phyloP scores from a whole-genome alignment of 2,113 vertebrate genomes.

The Albula glossodonta region DNA sequence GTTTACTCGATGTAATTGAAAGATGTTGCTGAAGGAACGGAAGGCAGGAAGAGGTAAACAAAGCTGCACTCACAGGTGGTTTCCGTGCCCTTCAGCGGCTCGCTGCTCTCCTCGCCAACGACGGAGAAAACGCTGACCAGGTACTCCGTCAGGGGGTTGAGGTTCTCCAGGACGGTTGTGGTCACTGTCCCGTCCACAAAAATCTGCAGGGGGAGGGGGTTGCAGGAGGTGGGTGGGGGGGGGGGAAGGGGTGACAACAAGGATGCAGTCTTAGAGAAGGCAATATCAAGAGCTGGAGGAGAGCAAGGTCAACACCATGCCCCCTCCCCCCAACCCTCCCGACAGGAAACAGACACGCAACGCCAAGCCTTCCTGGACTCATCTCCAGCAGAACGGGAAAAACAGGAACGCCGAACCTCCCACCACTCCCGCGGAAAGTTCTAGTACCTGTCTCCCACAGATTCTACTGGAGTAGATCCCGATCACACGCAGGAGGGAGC shows the following conservation, averaged over 20 bases:
- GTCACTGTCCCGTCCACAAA: constrained; percentile 83
- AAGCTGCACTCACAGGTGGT: constrained; percentile 82
- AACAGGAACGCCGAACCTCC: not conserved
- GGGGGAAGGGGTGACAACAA: not conserved
- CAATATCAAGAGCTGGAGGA: too few relatives aligned
- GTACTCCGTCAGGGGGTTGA: constrained; percentile 87
- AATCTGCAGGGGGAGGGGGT: constrained; percentile 66
- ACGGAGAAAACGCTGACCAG: constrained; percentile 87
- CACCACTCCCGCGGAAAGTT: not conserved
- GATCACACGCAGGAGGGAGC: too few relatives aligned
- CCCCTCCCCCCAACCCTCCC: too few relatives aligned
- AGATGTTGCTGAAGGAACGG: not conserved
- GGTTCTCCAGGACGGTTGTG: constrained; percentile 80
- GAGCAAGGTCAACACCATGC: not conserved
- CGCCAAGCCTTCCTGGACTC: not conserved
- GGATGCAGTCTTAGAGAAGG: not conserved
- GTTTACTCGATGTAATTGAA: not conserved
- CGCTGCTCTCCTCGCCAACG: constrained; percentile 88
- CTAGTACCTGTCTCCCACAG: too few relatives aligned
- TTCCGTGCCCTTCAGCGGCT: constrained; percentile 84
- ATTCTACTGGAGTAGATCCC: too few relatives aligned
- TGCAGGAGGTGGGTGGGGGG: too few relatives aligned
- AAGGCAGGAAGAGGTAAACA: constrained; percentile 18
- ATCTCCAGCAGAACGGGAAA: not conserved
- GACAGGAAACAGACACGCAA: not conserved